phyloP scores from a whole-genome alignment of 1,140 invertebrate genomes.

The Drosophila albomicans region DNA sequence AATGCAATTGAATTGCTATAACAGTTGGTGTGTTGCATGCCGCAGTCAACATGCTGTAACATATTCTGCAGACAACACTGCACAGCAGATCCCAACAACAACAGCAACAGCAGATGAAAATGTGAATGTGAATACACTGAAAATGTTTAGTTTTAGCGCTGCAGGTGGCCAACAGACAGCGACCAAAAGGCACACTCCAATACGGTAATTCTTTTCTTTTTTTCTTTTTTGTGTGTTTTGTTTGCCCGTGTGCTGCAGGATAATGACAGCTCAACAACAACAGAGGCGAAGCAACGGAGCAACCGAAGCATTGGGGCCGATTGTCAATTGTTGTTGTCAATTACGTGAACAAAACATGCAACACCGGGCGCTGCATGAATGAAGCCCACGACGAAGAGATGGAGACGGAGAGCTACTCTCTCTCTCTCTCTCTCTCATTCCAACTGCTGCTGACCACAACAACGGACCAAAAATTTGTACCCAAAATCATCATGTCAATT shows the following conservation, averaged over 20 bases:
- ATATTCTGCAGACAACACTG: constrained; percentile 60
- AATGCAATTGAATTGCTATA: constrained; percentile 64
- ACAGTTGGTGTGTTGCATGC: constrained; percentile 36
- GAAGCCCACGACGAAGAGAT: constrained; percentile 15
- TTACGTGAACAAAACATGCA: constrained; percentile 78
- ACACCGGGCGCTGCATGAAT: constrained; percentile 48
- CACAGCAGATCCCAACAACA: constrained; percentile 19
- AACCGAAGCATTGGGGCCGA: constrained; percentile 59
- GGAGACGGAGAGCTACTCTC: not conserved
- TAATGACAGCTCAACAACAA: constrained; percentile 71
- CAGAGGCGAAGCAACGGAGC: constrained; percentile 8
- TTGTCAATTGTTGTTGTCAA: constrained; percentile 81
- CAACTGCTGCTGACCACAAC: constrained; percentile 45
- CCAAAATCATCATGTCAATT: constrained; percentile 63
- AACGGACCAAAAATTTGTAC: constrained; percentile 69
- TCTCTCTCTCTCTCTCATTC: not conserved
- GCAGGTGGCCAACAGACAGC: constrained; percentile 67
- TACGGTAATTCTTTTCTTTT: constrained; percentile 23
- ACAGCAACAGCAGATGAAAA: not conserved
- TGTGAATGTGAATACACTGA: constrained; percentile 21
- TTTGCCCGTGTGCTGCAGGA: constrained; percentile 50
- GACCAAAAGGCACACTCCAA: constrained; percentile 31
- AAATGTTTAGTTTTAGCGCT: constrained; percentile 65
- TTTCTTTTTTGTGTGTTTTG: not conserved
- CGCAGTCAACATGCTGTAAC: constrained; percentile 51